phyloP scores from a whole-genome alignment of 2,888 invertebrate species.

The Eilema caniola region DNA sequence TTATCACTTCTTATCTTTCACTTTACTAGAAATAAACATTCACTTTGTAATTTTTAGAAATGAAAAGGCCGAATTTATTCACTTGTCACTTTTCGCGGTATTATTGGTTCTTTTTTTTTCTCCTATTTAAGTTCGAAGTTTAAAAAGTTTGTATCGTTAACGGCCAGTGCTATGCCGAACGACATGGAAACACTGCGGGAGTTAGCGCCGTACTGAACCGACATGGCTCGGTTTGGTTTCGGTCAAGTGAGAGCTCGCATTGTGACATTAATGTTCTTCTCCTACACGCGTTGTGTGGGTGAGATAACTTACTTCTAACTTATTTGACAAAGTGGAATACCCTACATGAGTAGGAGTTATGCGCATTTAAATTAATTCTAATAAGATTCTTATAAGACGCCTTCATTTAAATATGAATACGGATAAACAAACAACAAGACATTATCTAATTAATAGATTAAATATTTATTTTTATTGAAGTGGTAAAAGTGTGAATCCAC shows the following conservation, averaged over 20 bases:
- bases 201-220: constrained; percentile 74
- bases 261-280: constrained; percentile 71
- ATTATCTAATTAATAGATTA: constrained; percentile 6
- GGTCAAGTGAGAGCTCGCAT: constrained; percentile 75
- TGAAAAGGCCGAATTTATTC: constrained; percentile 33
- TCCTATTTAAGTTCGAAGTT: constrained; percentile 39
- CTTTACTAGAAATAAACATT: constrained; percentile 41
- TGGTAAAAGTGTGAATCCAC: neutral
- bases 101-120: constrained; percentile 27
- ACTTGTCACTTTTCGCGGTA: constrained; percentile 52
- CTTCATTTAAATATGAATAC: neutral
- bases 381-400: neutral
- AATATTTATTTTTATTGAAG: neutral
- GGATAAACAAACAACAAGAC: constrained; percentile 1
- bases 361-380: constrained; percentile 4
- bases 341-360: neutral
- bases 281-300: constrained; percentile 54
- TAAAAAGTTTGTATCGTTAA: constrained; percentile 63
- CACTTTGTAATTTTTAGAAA: constrained; percentile 28
- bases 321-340: constrained; percentile 2
- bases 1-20: constrained; percentile 70
- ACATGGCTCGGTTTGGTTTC: constrained; percentile 64
- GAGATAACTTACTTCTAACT: constrained; percentile 29
- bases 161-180: constrained; percentile 55
- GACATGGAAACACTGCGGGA: constrained; percentile 69